These are phyloP conservation scores for Oxystoma pomonae DNA, from an alignment of 2,888 invertebrate genomes.

Conservation along the genomic window DNA sequence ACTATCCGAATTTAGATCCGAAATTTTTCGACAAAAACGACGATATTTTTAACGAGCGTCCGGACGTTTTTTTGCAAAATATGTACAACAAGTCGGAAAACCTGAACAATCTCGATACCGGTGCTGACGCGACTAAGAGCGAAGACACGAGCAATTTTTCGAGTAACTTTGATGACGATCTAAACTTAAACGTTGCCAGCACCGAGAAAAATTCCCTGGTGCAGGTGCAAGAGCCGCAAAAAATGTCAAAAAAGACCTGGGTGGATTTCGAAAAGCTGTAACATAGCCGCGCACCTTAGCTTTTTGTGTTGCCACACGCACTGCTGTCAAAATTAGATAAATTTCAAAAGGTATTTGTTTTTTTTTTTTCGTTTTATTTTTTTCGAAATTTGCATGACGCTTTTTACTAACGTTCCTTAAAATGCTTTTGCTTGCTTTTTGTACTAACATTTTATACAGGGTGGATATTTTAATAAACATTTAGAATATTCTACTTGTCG, in stretches of 20 bases:
- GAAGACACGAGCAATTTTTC: slow-evolving; percentile 23
- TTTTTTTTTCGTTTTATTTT: background rate
- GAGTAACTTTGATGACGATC: slow-evolving; percentile 30
- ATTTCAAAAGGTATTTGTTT: background rate
- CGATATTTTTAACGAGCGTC: slow-evolving; percentile 26
- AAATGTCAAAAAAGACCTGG: slow-evolving; percentile 39
- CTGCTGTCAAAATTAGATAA: background rate
- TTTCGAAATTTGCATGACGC: slow-evolving; percentile 20
- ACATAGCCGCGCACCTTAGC: slow-evolving; percentile 17
- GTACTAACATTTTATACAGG: slow-evolving; percentile 9
- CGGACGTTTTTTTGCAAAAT: slow-evolving; percentile 26
- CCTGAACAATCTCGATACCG: background rate
- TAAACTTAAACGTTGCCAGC: slow-evolving; percentile 18
- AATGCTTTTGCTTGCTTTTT: slow-evolving; percentile 14
- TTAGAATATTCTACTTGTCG: no score
- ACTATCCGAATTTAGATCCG: slow-evolving; percentile 30
- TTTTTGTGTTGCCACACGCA: background rate
- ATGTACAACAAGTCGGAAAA: slow-evolving; percentile 4
- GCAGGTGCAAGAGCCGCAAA: background rate
- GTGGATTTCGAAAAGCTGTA: slow-evolving; percentile 50
- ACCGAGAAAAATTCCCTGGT: slow-evolving; percentile 13
- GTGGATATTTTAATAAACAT: no score
- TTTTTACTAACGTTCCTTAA: slow-evolving; percentile 21
- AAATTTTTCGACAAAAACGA: slow-evolving; percentile 24
- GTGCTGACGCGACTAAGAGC: background rate